These are phyloP conservation scores for Tapirus indicus DNA, from an alignment of 2,797 vertebrate species.

Conservation along the genomic window DNA sequence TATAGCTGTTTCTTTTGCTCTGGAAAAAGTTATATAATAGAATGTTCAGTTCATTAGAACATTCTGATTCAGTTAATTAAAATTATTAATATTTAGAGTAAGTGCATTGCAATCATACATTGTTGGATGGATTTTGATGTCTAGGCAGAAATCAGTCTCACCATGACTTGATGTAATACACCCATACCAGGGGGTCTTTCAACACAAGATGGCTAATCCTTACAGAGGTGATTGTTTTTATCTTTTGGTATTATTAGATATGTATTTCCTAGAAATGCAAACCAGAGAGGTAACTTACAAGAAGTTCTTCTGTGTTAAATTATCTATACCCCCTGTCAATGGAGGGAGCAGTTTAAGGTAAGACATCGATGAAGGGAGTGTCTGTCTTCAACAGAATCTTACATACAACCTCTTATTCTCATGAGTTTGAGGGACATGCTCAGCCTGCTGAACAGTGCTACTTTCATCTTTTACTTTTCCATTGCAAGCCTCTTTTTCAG, in stretches of 20 bases:
- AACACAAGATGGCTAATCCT: neutral
- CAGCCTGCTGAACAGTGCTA: neutral
- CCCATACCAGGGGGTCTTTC: neutral
- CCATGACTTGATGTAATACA: neutral
- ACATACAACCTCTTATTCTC: neutral
- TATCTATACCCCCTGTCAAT: neutral
- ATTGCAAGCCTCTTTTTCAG: slow-evolving; percentile 38
- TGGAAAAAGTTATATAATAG: neutral
- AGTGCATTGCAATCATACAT: neutral
- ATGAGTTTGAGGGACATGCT: neutral
- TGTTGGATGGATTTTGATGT: neutral
- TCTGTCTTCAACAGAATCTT: neutral
- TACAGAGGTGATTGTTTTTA: neutral
- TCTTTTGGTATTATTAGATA: neutral
- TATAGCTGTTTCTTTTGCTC: neutral
- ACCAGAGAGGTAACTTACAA: neutral
- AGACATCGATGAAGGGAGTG: neutral
- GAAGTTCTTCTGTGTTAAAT: neutral
- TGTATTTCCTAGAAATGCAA: neutral
- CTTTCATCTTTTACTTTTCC: slow-evolving; percentile 47
- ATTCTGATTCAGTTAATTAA: neutral
- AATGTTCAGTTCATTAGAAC: slow-evolving; percentile 1
- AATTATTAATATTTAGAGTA: neutral
- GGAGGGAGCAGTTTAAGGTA: neutral
- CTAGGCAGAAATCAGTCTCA: neutral